Evolutionary conservation across 2,797 vertebrate genomes (phyloP).

Genomic region (Girardinus metallicus): DNA sequence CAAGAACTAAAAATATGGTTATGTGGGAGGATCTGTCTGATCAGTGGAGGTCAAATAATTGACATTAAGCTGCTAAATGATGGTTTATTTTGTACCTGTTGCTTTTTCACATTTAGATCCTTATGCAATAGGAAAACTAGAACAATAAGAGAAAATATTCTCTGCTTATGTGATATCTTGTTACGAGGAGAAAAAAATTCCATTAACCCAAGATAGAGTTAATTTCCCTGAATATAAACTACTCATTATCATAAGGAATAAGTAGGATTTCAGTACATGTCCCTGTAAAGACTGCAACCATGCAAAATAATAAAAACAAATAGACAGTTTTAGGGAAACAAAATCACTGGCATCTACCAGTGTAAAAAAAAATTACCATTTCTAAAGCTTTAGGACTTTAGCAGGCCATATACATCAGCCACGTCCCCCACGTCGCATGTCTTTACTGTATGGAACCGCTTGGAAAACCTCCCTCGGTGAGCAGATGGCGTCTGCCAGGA

Average conservation of each 20-base stretch:
- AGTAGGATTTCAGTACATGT: not conserved
- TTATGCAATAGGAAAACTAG: constrained; percentile 6
- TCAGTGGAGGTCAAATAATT: constrained; percentile 29
- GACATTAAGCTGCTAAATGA: constrained; percentile 48
- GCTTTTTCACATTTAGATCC: constrained; percentile 24
- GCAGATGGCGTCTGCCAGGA: constrained; percentile 81
- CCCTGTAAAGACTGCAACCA: not conserved
- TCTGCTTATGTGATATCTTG: constrained; percentile 28
- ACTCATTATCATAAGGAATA: not conserved
- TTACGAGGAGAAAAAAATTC: constrained; percentile 42
- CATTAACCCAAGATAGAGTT: constrained; percentile 23
- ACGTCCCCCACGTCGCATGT: constrained; percentile 52
- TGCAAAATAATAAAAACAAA: not conserved
- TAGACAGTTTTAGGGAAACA: not conserved
- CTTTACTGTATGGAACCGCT: constrained; percentile 71
- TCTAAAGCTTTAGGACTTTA: not conserved
- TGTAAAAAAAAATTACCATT: not conserved
- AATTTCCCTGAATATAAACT: not conserved
- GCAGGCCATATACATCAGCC: constrained; percentile 39
- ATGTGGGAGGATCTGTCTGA: constrained; percentile 32
- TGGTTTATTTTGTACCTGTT: constrained; percentile 48
- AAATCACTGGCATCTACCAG: not conserved
- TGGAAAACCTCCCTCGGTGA: constrained; percentile 75
- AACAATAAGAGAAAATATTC: constrained; percentile 20
- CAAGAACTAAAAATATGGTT: constrained; percentile 28